Percentiles rank a stretch among this genome's conserved stretches.
Evolutionary conservation across 2,888 invertebrate genomes (phyloP).

Genomic region (Ophion slaviceki): DNA sequence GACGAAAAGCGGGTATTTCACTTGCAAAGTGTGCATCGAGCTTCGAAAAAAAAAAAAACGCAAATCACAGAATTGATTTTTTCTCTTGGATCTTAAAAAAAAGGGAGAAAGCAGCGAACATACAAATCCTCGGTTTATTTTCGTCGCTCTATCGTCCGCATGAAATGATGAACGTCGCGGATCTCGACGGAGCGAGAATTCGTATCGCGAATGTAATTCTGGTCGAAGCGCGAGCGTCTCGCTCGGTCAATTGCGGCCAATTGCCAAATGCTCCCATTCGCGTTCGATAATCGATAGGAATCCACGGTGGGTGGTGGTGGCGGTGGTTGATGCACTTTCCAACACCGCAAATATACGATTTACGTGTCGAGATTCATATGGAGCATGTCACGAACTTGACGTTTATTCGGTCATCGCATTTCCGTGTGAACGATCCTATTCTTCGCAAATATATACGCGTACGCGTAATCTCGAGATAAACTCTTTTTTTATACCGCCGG

Average conservation of each 20-base stretch:
- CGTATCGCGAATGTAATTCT: background rate
- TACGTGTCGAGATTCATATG: conserved; percentile 24
- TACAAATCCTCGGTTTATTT: background rate
- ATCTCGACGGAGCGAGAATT: conserved; percentile 4
- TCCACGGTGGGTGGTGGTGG: conserved; percentile 74
- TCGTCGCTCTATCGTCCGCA: conserved; percentile 4
- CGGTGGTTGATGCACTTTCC: conserved; percentile 46
- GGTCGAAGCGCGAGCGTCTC: conserved; percentile 70
- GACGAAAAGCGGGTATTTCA: no score
- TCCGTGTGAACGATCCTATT: conserved; percentile 35
- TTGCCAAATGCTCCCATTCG: conserved; percentile 74
- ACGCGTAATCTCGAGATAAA: conserved; percentile 21
- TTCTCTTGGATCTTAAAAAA: no score
- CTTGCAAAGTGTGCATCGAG: background rate
- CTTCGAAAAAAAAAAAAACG: background rate
- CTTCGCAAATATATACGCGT: conserved; percentile 32
- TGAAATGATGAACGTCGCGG: conserved; percentile 16
- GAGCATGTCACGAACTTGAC: background rate
- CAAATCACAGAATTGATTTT: no score
- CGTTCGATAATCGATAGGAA: conserved; percentile 73
- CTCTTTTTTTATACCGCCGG: conserved; percentile 20
- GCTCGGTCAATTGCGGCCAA: conserved; percentile 78
- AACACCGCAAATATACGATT: conserved; percentile 39
- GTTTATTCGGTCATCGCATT: background rate
- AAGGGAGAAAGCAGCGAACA: background rate